Percentiles rank a stretch among this genome's conserved stretches.
These are phyloP conservation scores for Caenorhabditis angaria DNA, from an alignment of 2,888 invertebrate species.

Conservation along the genomic window DNA sequence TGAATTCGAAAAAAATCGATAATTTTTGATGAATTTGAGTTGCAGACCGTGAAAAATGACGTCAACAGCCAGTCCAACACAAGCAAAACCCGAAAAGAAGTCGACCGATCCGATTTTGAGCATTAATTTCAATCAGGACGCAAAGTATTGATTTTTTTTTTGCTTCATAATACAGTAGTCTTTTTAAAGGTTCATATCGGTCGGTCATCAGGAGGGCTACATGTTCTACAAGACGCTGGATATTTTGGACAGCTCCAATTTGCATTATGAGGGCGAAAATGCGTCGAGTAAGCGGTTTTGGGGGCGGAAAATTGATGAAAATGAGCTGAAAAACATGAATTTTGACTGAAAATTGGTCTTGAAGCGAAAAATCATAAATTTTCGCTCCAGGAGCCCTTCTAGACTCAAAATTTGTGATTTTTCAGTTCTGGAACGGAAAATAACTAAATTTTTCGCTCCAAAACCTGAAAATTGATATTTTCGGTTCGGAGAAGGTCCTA, in stretches of 20 bases:
- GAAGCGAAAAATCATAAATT: no score
- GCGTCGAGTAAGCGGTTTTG: slow-evolving; percentile 27
- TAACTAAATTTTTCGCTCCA: no score
- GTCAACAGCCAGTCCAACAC: slow-evolving; percentile 1
- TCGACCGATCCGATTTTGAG: slow-evolving; percentile 19
- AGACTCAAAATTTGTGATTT: no score
- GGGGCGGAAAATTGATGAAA: no score
- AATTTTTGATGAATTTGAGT: neutral
- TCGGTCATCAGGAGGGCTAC: slow-evolving; percentile 90
- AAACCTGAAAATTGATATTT: no score
- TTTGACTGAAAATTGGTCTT: no score
- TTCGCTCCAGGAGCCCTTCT: no score
- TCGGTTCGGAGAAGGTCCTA: no score
- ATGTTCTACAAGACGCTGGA: slow-evolving; percentile 85
- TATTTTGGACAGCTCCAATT: slow-evolving; percentile 75
- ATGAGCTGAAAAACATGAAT: no score
- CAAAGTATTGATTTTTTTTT: slow-evolving; percentile 79
- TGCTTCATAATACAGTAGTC: neutral
- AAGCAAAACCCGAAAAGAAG: slow-evolving; percentile 18
- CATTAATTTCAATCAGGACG: slow-evolving; percentile 94
- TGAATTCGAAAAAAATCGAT: neutral
- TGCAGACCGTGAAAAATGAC: no score
- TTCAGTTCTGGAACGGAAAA: no score
- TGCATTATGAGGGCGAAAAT: slow-evolving; percentile 41
- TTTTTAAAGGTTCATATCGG: slow-evolving; percentile 82